A percentile compares a stretch with the other conserved stretches of the same genome.
phyloP scores from a whole-genome alignment of 2,797 vertebrate genomes.

The Coccyzus lansbergi region DNA sequence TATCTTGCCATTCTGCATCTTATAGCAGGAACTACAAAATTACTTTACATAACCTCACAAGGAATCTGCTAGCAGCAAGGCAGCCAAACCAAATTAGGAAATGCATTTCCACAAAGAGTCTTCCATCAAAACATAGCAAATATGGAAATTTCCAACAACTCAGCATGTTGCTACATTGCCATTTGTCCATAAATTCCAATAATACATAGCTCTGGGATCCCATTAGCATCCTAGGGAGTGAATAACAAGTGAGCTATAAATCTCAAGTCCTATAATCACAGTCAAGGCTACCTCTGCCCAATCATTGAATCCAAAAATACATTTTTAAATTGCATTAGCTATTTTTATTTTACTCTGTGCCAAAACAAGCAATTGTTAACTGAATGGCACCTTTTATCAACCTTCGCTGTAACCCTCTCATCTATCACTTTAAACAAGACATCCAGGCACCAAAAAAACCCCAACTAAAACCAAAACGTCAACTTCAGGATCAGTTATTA shows the following conservation, averaged over 20 bases:
- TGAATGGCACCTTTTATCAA: not conserved
- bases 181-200: slow-evolving; percentile 53
- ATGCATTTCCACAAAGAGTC: not conserved
- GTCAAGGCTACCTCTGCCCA: not conserved
- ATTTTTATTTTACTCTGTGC: slow-evolving; percentile 5
- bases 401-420: not conserved
- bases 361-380: slow-evolving; percentile 28
- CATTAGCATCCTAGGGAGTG: slow-evolving; percentile 52
- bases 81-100: slow-evolving; percentile 27
- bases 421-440: not conserved
- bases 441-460: not conserved
- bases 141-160: slow-evolving; percentile 43
- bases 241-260: slow-evolving; percentile 43
- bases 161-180: slow-evolving; percentile 15
- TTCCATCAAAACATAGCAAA: slow-evolving; percentile 45
- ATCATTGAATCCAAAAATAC: not conserved
- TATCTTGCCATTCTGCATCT: not conserved
- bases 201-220: slow-evolving; percentile 35
- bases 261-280: slow-evolving; percentile 41
- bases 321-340: not conserved
- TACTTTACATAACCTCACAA: slow-evolving; percentile 19
- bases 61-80: not conserved
- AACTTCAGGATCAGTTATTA: not conserved
- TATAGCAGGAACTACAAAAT: not conserved
- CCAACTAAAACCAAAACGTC: not conserved